These are phyloP conservation scores for Phataginus tricuspis DNA, from an alignment of 2,797 vertebrate genomes.

Conservation along the genomic window DNA sequence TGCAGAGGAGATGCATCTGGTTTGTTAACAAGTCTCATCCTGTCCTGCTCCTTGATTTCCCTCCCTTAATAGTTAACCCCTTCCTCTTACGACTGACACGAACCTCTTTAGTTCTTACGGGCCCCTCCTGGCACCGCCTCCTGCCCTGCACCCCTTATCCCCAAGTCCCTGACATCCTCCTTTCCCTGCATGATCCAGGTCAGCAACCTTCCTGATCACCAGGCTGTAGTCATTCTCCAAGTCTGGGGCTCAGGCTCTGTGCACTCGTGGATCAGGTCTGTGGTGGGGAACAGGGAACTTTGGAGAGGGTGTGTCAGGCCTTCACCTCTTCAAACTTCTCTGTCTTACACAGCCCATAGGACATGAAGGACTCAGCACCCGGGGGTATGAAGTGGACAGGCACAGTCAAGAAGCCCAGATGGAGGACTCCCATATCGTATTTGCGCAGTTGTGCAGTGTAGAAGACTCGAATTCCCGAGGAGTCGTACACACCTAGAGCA, in stretches of 20 bases:
- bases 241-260: neutral
- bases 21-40: neutral
- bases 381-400: slow-evolving; percentile 85
- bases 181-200: neutral
- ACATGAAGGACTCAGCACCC: slow-evolving; percentile 78
- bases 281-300: neutral
- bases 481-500: slow-evolving; percentile 68
- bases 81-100: neutral
- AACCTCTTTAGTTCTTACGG: neutral
- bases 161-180: neutral
- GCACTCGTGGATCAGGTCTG: neutral
- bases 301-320: neutral
- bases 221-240: neutral
- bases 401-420: slow-evolving; percentile 80
- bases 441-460: slow-evolving; percentile 67
- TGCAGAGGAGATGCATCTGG: neutral
- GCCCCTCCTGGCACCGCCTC: neutral
- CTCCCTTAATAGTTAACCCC: neutral
- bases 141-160: neutral
- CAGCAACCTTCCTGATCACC: neutral
- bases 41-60: neutral
- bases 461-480: slow-evolving; percentile 78
- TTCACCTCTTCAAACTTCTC: slow-evolving; percentile 82
- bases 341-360: slow-evolving; percentile 80
- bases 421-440: slow-evolving; percentile 78